These are phyloP conservation scores for Craseonycteris thonglongyai DNA, from an alignment of 2,113 vertebrate genomes.

Conservation along the genomic window DNA sequence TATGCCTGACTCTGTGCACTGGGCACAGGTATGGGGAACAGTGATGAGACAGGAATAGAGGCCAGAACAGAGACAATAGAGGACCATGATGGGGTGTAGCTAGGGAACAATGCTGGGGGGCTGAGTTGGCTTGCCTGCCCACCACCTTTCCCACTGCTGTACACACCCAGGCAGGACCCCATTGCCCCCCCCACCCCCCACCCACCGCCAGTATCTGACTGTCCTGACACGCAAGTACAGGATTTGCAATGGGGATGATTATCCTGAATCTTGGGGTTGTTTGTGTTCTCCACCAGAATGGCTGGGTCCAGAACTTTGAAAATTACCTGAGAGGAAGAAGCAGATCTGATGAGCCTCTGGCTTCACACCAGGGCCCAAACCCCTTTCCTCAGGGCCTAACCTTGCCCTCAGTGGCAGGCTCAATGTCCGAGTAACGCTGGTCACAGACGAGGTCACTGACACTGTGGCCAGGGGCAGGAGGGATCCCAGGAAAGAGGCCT, in stretches of 20 bases:
- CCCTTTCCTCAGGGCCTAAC: slow-evolving; percentile 43
- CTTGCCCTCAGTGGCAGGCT: slow-evolving; percentile 88
- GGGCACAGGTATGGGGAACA: background rate
- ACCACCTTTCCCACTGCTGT: too few species aligned
- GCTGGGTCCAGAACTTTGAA: slow-evolving; percentile 91
- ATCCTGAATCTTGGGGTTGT: slow-evolving; percentile 89
- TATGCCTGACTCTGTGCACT: background rate
- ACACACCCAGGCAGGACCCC: background rate
- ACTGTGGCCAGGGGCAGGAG: slow-evolving; percentile 68
- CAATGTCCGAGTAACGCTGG: slow-evolving; percentile 88
- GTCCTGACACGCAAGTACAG: background rate
- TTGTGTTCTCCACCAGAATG: slow-evolving; percentile 86
- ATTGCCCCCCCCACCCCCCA: too few species aligned
- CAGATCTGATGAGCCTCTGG: too few species aligned
- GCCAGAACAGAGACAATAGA: background rate
- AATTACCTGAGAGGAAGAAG: slow-evolving; percentile 82
- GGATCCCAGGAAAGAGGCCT: slow-evolving; percentile 81
- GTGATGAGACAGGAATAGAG: background rate
- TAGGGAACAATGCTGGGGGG: background rate
- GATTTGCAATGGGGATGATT: background rate
- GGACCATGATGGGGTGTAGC: background rate
- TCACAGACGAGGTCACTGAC: slow-evolving; percentile 88
- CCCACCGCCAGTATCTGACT: too few species aligned
- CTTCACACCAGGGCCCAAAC: fast-evolving
- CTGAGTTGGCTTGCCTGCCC: background rate